Conservation (phyloP, 2,888 invertebrate species). For the Tubulanus polymorphus region DNA sequence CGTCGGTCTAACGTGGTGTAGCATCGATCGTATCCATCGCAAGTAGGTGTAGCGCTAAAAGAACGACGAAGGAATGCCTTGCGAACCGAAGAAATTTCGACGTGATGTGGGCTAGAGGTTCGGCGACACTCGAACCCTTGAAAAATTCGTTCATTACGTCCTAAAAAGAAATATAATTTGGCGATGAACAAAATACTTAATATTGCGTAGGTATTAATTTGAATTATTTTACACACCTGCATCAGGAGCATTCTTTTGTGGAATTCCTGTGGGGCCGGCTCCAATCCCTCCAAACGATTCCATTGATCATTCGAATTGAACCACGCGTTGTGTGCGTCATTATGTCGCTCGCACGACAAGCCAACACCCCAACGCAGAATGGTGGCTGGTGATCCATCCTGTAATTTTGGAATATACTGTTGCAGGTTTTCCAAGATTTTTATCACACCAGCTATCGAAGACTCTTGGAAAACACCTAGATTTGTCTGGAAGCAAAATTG, state of each 20-base stretch:
- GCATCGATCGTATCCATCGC: too few relatives aligned
- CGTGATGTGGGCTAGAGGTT: slow-evolving; percentile 19
- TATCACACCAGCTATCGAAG: slow-evolving; percentile 19
- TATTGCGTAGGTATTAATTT: not conserved
- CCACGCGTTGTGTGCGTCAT: slow-evolving; percentile 16
- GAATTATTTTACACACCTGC: slow-evolving; percentile 16
- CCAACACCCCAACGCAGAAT: slow-evolving; percentile 17
- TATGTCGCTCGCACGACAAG: too few relatives aligned
- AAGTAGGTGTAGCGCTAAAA: too few relatives aligned
- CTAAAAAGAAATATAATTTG: slow-evolving; percentile 9
- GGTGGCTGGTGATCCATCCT: not conserved
- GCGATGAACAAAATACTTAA: not conserved
- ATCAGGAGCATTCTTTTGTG: slow-evolving; percentile 20
- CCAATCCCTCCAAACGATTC: too few relatives aligned
- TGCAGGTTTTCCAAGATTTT: slow-evolving; percentile 20
- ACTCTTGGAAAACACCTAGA: slow-evolving; percentile 17
- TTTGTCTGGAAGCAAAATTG: slow-evolving; percentile 15
- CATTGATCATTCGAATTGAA: slow-evolving; percentile 6
- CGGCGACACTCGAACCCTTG: too few relatives aligned
- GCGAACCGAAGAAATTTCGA: slow-evolving; percentile 16
- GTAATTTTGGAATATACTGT: slow-evolving; percentile 16
- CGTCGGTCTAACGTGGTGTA: too few relatives aligned
- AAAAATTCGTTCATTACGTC: slow-evolving; percentile 17
- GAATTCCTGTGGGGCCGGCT: too few relatives aligned
- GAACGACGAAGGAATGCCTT: too few relatives aligned